Conservation (phyloP, 2,797 vertebrate species). For the Dipus sagitta region DNA sequence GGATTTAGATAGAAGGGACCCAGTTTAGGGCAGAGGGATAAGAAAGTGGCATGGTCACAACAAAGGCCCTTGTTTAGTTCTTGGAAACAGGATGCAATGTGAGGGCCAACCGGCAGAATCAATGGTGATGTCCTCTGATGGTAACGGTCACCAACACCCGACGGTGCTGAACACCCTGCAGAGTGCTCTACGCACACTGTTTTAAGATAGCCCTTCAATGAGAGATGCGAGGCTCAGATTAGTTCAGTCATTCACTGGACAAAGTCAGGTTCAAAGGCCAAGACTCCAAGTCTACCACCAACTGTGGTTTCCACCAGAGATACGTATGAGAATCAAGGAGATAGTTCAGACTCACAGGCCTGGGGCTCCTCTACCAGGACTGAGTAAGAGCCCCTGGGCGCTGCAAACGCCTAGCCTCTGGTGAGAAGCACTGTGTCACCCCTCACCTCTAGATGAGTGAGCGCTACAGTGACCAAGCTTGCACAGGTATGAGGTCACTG, state of each 20-base stretch:
- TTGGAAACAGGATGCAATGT: background rate
- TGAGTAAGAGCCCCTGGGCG: background rate
- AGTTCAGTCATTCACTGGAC: background rate
- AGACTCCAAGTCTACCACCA: background rate
- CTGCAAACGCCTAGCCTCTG: background rate
- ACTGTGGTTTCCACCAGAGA: background rate
- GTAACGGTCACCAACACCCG: background rate
- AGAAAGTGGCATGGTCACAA: background rate
- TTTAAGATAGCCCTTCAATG: conserved; percentile 3
- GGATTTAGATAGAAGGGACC: background rate
- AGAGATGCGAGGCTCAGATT: conserved; percentile 2
- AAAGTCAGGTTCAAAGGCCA: background rate
- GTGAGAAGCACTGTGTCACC: background rate
- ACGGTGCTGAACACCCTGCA: background rate
- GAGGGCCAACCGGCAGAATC: background rate
- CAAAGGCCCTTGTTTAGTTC: background rate
- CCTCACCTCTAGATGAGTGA: background rate
- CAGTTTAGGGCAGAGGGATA: background rate
- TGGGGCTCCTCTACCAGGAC: background rate
- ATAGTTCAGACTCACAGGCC: background rate
- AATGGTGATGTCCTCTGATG: background rate
- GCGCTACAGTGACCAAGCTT: background rate
- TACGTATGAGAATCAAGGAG: background rate
- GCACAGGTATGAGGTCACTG: background rate
- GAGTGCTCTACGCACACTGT: background rate